Evolutionary conservation across 2,113 vertebrate species (phyloP).

Genomic region (Willisornis vidua): DNA sequence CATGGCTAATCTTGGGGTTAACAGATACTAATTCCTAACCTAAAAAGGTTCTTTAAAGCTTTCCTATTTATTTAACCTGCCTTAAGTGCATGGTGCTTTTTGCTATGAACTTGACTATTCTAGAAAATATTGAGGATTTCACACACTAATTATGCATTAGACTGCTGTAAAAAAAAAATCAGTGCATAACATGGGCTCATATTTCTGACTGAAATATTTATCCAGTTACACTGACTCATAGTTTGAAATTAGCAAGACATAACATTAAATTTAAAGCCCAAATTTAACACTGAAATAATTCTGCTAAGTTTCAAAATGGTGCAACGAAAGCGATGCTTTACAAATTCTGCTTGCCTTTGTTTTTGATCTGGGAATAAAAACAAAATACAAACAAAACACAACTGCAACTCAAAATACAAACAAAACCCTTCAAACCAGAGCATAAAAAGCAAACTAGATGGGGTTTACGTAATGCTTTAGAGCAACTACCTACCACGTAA

Average conservation of each 20-base stretch:
- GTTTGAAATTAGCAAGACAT: background rate
- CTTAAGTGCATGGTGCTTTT: fast-evolving
- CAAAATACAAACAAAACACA: background rate
- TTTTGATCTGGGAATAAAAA: background rate
- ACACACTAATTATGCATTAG: background rate
- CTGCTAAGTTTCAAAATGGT: background rate
- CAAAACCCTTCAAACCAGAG: background rate
- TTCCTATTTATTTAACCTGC: background rate
- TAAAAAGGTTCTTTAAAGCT: background rate
- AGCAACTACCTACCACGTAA: background rate
- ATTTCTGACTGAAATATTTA: background rate
- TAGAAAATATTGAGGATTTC: background rate
- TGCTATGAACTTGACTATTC: background rate
- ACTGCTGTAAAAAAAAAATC: background rate
- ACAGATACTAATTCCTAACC: background rate
- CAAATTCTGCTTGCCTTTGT: background rate
- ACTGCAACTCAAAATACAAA: background rate
- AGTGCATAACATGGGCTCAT: fast-evolving
- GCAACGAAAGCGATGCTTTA: background rate
- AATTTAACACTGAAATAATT: background rate
- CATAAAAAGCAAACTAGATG: background rate
- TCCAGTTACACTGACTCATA: fast-evolving
- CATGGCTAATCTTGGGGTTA: background rate
- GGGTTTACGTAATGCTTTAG: fast-evolving
- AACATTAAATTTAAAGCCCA: background rate